Evolutionary conservation across 1,140 invertebrate genomes (phyloP).

Genomic region (Proctacanthus coquilletti): DNA sequence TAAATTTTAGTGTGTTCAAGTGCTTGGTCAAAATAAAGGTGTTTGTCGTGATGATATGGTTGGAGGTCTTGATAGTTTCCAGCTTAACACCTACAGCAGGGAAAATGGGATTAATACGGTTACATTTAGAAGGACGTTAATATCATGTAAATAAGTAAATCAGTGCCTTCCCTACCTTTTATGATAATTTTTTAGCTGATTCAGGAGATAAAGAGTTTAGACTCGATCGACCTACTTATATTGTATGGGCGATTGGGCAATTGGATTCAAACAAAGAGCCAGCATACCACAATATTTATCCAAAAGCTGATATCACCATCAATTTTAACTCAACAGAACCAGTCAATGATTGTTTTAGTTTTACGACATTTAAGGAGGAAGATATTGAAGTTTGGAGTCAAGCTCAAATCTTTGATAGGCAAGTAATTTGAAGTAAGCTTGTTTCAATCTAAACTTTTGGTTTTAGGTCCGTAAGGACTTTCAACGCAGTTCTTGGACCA

Average conservation of each 20-base stretch:
- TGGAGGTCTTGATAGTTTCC: slow-evolving; percentile 62
- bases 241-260: slow-evolving; percentile 75
- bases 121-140: slow-evolving; percentile 58
- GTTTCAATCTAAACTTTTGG: background rate
- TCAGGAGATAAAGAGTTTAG: slow-evolving; percentile 59
- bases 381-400: slow-evolving; percentile 53
- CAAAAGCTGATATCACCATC: slow-evolving; percentile 48
- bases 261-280: slow-evolving; percentile 66
- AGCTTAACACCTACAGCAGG: slow-evolving; percentile 49
- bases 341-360: slow-evolving; percentile 51
- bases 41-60: slow-evolving; percentile 68
- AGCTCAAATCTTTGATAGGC: slow-evolving; percentile 57
- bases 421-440: slow-evolving; percentile 6
- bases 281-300: slow-evolving; percentile 68
- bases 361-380: slow-evolving; percentile 35
- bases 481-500: slow-evolving; percentile 64
- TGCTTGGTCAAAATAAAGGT: slow-evolving; percentile 67
- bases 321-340: slow-evolving; percentile 48
- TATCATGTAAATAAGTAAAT: slow-evolving; percentile 40
- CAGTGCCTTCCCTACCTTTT: slow-evolving; percentile 1
- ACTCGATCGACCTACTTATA: slow-evolving; percentile 44
- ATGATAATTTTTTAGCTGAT: slow-evolving; percentile 44
- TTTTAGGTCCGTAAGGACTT: slow-evolving; percentile 45
- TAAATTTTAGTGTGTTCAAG: slow-evolving; percentile 55
- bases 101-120: slow-evolving; percentile 61